These are phyloP conservation scores for Diarsia brunnea DNA, from an alignment of 2,888 invertebrate genomes.

Conservation along the genomic window DNA sequence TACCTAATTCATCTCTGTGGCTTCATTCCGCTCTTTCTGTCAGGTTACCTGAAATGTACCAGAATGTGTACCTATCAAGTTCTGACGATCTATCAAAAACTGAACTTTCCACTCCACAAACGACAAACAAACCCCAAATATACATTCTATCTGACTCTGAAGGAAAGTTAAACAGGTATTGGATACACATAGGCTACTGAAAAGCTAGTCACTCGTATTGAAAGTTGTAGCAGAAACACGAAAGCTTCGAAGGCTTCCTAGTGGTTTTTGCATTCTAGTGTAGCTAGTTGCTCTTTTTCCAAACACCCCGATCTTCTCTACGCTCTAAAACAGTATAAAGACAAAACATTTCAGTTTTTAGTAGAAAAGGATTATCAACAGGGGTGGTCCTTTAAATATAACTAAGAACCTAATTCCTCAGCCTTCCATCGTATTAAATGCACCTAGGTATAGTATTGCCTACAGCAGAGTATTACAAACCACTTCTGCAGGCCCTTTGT, in stretches of 20 bases:
- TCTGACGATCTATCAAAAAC: too few relatives aligned
- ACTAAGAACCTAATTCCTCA: constrained; percentile 1
- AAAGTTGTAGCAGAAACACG: background rate
- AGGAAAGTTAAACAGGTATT: background rate
- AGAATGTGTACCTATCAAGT: too few relatives aligned
- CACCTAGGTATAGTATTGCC: constrained; percentile 14
- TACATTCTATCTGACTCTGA: too few relatives aligned
- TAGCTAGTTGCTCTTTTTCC: background rate
- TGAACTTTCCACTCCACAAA: too few relatives aligned
- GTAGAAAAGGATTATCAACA: background rate
- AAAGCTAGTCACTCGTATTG: background rate
- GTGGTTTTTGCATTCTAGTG: background rate
- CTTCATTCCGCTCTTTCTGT: too few relatives aligned
- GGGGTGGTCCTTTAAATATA: constrained; percentile 28
- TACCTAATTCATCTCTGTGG: too few relatives aligned
- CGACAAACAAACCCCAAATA: too few relatives aligned
- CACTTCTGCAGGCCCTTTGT: constrained; percentile 42
- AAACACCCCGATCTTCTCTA: background rate
- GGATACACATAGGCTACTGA: background rate
- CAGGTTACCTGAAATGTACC: background rate
- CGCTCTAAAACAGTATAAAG: background rate
- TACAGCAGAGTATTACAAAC: constrained; percentile 20
- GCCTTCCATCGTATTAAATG: constrained; percentile 19
- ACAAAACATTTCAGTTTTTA: background rate
- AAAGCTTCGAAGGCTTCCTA: background rate